Percentiles rank a stretch among this genome's conserved stretches.
Evolutionary conservation across 2,797 vertebrate species (phyloP).

Genomic region (Pseudochaenichthys georgianus): DNA sequence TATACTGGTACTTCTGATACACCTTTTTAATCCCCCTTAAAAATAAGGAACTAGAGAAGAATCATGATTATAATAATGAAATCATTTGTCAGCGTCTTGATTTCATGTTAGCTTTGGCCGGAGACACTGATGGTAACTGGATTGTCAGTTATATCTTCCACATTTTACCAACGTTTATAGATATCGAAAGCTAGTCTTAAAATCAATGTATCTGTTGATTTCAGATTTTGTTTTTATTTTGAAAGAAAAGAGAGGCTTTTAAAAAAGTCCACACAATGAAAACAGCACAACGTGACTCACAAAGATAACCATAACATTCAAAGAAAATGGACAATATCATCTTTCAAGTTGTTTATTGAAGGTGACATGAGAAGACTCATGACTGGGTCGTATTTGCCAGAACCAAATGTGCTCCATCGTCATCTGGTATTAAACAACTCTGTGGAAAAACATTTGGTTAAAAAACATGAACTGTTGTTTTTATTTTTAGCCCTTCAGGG

Average conservation of each 20-base stretch:
- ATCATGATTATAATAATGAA: constrained; percentile 37
- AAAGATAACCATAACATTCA: constrained; percentile 24
- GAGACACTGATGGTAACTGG: constrained; percentile 13
- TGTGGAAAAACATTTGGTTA: constrained; percentile 16
- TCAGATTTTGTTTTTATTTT: constrained; percentile 22
- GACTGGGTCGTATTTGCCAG: constrained; percentile 29
- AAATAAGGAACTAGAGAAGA: constrained; percentile 44
- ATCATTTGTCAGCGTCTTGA: constrained; percentile 45
- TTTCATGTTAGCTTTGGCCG: constrained; percentile 57
- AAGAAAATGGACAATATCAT: constrained; percentile 27
- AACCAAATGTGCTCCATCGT: constrained; percentile 39
- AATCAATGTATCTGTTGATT: constrained; percentile 6
- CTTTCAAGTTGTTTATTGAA: constrained; percentile 49
- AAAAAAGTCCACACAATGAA: background rate
- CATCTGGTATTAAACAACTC: constrained; percentile 36
- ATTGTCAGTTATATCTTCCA: constrained; percentile 15
- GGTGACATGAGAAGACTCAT: constrained; percentile 38
- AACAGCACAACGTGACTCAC: constrained; percentile 30
- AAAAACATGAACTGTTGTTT: background rate
- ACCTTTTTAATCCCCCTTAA: constrained; percentile 36
- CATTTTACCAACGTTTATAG: background rate
- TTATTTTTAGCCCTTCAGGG: background rate
- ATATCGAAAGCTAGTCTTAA: constrained; percentile 15
- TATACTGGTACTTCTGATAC: constrained; percentile 5
- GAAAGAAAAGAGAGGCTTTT: background rate